Conservation (phyloP, 1,140 invertebrate genomes). For the Acromyrmex heyeri region DNA sequence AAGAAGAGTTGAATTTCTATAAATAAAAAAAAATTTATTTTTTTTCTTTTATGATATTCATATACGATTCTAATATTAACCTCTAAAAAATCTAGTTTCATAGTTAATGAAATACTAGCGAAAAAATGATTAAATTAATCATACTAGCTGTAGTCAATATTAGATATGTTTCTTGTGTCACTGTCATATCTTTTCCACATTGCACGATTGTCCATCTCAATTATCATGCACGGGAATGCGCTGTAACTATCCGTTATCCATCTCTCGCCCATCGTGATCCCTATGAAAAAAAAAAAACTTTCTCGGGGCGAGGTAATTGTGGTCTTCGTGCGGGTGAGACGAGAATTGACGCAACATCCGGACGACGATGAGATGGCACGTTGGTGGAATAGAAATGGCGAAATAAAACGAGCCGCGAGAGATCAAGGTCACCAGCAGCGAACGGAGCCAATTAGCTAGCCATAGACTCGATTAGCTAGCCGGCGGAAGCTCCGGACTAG, state of each 20-base stretch:
- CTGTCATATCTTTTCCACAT: background rate
- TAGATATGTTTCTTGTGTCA: background rate
- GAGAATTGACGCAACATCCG: slow-evolving; percentile 57
- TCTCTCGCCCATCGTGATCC: background rate
- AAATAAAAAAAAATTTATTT: background rate
- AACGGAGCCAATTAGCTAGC: slow-evolving; percentile 56
- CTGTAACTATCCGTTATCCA: slow-evolving; percentile 12
- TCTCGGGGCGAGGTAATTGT: slow-evolving; percentile 28
- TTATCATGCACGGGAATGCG: slow-evolving; percentile 30
- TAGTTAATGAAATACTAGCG: background rate
- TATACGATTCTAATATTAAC: background rate
- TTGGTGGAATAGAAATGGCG: slow-evolving; percentile 49
- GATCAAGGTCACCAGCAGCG: slow-evolving; percentile 56
- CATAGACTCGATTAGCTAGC: slow-evolving; percentile 63
- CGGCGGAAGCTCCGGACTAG: slow-evolving; percentile 59
- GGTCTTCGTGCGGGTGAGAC: slow-evolving; percentile 35
- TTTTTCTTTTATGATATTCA: background rate
- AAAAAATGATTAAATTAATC: background rate
- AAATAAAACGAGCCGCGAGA: slow-evolving; percentile 55
- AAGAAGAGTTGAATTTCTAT: background rate
- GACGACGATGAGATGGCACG: slow-evolving; percentile 46
- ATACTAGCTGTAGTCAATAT: background rate
- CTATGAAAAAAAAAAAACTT: slow-evolving; percentile 5
- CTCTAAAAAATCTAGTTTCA: background rate
- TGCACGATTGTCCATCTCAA: background rate